phyloP scores from a whole-genome alignment of 2,797 vertebrate genomes.

The Triplophysa bombifrons region DNA sequence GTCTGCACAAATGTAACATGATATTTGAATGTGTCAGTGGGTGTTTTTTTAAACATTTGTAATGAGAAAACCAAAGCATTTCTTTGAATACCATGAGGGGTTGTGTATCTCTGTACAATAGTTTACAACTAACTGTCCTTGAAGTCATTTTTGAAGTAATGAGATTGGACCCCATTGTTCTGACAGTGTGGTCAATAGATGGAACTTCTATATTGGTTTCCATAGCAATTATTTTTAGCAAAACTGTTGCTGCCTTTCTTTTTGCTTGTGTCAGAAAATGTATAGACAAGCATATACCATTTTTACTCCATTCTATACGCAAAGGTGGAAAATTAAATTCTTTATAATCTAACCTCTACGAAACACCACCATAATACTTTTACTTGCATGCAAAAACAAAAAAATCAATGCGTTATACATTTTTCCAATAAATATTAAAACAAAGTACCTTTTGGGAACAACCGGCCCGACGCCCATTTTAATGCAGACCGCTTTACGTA shows the following conservation, averaged over 20 bases:
- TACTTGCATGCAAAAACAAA: neutral
- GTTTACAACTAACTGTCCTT: neutral
- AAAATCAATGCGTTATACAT: conserved; percentile 27
- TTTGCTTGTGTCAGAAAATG: neutral
- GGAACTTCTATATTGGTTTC: neutral
- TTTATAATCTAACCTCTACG: conserved; percentile 7
- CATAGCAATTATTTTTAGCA: neutral
- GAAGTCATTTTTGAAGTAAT: neutral
- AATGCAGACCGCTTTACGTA: conserved; percentile 84
- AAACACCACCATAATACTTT: neutral
- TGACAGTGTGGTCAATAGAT: neutral
- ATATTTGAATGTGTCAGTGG: neutral
- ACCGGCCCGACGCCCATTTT: conserved; percentile 84
- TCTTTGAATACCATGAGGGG: neutral
- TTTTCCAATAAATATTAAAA: conserved; percentile 19
- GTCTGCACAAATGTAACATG: neutral
- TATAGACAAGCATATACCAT: neutral
- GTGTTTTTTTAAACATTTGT: neutral
- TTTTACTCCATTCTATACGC: neutral
- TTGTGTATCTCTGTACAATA: neutral
- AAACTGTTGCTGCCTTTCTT: neutral
- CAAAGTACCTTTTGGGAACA: conserved; percentile 84
- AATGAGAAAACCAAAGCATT: neutral
- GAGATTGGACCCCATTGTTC: neutral
- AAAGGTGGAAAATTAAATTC: neutral